Percentiles rank a stretch among this genome's conserved stretches.
phyloP scores from a whole-genome alignment of 1,140 invertebrate genomes.

The Nasonia giraulti region DNA sequence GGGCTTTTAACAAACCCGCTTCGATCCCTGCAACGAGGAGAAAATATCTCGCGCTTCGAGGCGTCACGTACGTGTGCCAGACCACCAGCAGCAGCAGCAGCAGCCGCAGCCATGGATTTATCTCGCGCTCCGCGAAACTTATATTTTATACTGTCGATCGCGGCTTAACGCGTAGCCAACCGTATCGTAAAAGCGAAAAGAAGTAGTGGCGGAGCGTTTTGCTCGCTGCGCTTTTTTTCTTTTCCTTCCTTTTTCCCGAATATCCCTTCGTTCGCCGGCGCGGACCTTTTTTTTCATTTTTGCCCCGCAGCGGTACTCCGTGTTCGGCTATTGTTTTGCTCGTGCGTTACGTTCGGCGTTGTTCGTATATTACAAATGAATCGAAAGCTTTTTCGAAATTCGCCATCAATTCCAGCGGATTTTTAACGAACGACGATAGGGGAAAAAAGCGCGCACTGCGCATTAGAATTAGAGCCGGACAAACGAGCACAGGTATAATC shows the following conservation, averaged over 20 bases:
- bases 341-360: too few relatives aligned
- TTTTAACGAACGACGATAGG: too few relatives aligned
- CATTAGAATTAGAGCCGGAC: too few relatives aligned
- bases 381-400: too few relatives aligned
- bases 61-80: slow-evolving; percentile 51
- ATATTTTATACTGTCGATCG: slow-evolving; percentile 62
- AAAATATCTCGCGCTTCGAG: slow-evolving; percentile 53
- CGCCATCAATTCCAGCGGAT: too few relatives aligned
- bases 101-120: slow-evolving; percentile 50
- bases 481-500: background rate
- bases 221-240: background rate
- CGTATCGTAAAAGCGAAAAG: slow-evolving; percentile 55
- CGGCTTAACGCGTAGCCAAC: slow-evolving; percentile 53
- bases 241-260: background rate
- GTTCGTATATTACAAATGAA: too few relatives aligned
- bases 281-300: background rate
- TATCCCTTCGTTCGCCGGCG: background rate
- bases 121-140: slow-evolving; percentile 56
- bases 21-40: slow-evolving; percentile 43
- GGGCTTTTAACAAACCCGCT: slow-evolving; percentile 58
- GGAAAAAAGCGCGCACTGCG: too few relatives aligned
- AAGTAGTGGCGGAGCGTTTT: slow-evolving; percentile 27
- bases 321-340: background rate
- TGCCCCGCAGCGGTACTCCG: background rate
- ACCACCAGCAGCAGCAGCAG: background rate